Percentiles rank a stretch among this genome's conserved stretches.
phyloP scores from a whole-genome alignment of 1,140 invertebrate species.

The Monochamus saltuarius region DNA sequence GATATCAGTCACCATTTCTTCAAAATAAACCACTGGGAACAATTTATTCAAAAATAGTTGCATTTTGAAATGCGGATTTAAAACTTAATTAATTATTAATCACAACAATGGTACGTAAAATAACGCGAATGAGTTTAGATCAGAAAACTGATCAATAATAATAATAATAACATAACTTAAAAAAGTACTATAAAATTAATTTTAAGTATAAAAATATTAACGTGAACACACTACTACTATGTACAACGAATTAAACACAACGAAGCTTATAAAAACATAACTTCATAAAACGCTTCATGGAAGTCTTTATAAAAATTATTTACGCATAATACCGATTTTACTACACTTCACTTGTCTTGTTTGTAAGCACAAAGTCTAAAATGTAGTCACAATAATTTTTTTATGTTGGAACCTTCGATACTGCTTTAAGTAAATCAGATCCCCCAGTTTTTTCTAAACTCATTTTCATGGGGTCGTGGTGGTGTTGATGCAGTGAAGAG shows the following conservation, averaged over 20 bases:
- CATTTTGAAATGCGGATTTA: conserved; percentile 26
- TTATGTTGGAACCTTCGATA: conserved; percentile 56
- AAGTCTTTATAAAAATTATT: conserved; percentile 4
- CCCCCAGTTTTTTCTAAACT: conserved; percentile 47
- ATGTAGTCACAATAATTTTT: conserved; percentile 19
- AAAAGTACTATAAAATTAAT: conserved; percentile 42
- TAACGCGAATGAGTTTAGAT: conserved; percentile 42
- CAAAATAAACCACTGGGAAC: conserved; percentile 10
- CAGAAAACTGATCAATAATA: conserved; percentile 39
- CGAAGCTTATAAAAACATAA: conserved; percentile 27
- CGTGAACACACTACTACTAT: conserved; percentile 47
- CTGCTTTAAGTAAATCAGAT: conserved; percentile 50
- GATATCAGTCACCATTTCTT: not conserved
- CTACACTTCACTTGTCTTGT: conserved; percentile 2
- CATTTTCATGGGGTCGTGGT: conserved; percentile 59
- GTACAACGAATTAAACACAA: conserved; percentile 48
- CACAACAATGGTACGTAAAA: conserved; percentile 48
- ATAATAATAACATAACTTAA: conserved; percentile 31
- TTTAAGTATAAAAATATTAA: conserved; percentile 48
- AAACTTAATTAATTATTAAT: conserved; percentile 41
- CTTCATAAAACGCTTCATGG: conserved; percentile 12
- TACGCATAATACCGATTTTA: conserved; percentile 1
- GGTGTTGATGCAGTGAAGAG: conserved; percentile 60
- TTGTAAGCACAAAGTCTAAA: conserved; percentile 14
- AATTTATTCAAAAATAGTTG: conserved; percentile 17